Base-by-base conservation (phyloP, 2,888 invertebrate genomes). In the Masnerella sp. region DNA sequence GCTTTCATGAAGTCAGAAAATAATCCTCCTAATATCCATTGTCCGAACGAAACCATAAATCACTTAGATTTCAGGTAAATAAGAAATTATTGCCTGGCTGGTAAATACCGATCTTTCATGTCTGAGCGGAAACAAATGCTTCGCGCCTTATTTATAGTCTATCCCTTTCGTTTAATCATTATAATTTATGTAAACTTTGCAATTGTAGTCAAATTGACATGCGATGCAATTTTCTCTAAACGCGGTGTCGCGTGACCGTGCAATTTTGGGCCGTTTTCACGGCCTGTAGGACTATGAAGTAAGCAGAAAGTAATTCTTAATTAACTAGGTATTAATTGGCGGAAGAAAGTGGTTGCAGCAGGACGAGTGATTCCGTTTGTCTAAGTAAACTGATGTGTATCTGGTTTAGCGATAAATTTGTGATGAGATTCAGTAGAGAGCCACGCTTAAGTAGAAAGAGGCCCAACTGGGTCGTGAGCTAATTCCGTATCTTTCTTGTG, bases 391-490 rank as follows among this genome's bases (percentile, higher is more conserved):
- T 40, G 71, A 68, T 67, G 52, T 58, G 54, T 62, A 73, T 73
- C 73, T 68, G 40, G 42, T 62, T 69, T 68, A 40, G 61, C 49
- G 64, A 75, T 76, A 70, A 70, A 56, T 75, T 69, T 34, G 67
- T 47, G 49, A 71, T 70, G 67, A 67, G 70, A 76, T 67, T 52
- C 36, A 58, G 70, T 62, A 70, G 72, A 67, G 75, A 42, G 52
- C 34, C 51, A 42, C 34, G 56, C 28, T 61, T 51, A 36, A 54
- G 40, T 67, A 65, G 72, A 76, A 68, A 73, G 68, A 74, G 72
- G 52, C 38, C 38, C 68, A 78, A 76, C 56, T 77, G 71, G 77
- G 75, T 77, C 77, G 75, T 71, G 78, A 73, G 76, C 77, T 77
- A 77, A 77, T 78, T 78, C 56, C 43, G 75, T 69, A 74, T 78